A percentile compares a stretch with the other conserved stretches of the same genome.
Conservation (phyloP, 1,140 invertebrate genomes). For the Lethocerus indicus region DNA sequence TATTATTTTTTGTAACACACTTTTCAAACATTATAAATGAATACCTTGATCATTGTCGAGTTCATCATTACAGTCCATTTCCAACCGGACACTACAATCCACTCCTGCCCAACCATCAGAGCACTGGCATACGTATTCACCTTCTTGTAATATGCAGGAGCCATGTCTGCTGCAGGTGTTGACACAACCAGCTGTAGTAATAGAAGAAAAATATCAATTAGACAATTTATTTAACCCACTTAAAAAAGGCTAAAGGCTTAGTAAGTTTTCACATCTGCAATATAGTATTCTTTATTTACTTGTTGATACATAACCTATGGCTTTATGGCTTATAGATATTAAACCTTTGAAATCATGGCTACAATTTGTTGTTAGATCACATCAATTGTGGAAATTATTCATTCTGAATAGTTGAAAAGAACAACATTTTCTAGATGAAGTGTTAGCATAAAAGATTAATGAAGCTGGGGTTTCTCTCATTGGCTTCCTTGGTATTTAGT, state of each 20-base stretch:
- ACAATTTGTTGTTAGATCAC: neutral
- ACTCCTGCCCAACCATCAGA: slow-evolving; percentile 78
- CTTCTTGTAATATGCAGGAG: slow-evolving; percentile 65
- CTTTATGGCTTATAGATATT: neutral
- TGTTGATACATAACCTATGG: neutral
- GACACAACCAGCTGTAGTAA: slow-evolving; percentile 73
- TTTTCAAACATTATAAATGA: no score
- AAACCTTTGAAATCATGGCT: neutral
- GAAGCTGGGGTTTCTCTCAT: no score
- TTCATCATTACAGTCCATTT: slow-evolving; percentile 85
- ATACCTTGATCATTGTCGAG: slow-evolving; percentile 93
- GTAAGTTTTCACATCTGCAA: neutral
- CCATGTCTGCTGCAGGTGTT: slow-evolving; percentile 84
- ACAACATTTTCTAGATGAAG: no score
- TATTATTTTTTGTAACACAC: no score
- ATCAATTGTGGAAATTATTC: neutral
- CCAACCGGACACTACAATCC: slow-evolving; percentile 76
- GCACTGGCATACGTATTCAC: slow-evolving; percentile 84
- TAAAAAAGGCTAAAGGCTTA: neutral
- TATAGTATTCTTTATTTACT: no score
- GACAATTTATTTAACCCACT: neutral
- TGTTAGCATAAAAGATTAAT: no score
- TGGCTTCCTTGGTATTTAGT: no score
- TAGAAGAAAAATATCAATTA: neutral
- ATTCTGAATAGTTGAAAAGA: no score